These are phyloP conservation scores for Apomyelois bistriatella DNA, from an alignment of 2,888 invertebrate species.

Conservation along the genomic window DNA sequence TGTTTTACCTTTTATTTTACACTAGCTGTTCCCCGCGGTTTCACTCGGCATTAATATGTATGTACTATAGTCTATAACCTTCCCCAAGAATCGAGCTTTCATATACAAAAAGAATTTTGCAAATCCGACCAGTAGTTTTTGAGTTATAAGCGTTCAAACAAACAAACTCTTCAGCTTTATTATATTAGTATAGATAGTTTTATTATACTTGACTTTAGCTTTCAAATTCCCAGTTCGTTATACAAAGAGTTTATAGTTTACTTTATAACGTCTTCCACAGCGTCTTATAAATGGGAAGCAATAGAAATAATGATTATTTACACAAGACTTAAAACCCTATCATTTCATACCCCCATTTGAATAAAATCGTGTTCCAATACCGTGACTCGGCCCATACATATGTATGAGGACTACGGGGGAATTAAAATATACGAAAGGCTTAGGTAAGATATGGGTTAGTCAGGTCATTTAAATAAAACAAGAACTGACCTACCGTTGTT, in stretches of 20 bases:
- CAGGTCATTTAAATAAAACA: slow-evolving; percentile 55
- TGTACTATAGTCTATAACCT: too few relatives aligned
- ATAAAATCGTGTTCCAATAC: slow-evolving; percentile 46
- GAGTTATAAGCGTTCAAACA: too few relatives aligned
- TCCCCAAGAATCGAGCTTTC: too few relatives aligned
- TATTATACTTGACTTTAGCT: too few relatives aligned
- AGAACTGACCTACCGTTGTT: slow-evolving; percentile 49
- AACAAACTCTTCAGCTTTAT: too few relatives aligned
- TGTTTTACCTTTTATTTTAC: too few relatives aligned
- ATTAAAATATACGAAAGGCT: slow-evolving; percentile 60
- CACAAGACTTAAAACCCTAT: slow-evolving; percentile 13
- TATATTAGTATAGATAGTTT: too few relatives aligned
- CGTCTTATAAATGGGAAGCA: not conserved
- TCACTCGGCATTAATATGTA: too few relatives aligned
- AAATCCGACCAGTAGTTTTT: too few relatives aligned
- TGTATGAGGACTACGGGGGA: slow-evolving; percentile 46
- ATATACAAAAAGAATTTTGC: too few relatives aligned
- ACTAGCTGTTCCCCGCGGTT: too few relatives aligned
- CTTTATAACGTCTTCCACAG: not conserved
- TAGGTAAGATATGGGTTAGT: slow-evolving; percentile 49
- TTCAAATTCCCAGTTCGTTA: too few relatives aligned
- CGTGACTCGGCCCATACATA: slow-evolving; percentile 49
- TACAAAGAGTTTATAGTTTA: not conserved
- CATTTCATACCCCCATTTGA: slow-evolving; percentile 3
- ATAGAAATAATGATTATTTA: not conserved